A percentile compares a stretch with the other conserved stretches of the same genome.
phyloP scores from a whole-genome alignment of 2,797 vertebrate species.

The Sebastes kiyomatsui region DNA sequence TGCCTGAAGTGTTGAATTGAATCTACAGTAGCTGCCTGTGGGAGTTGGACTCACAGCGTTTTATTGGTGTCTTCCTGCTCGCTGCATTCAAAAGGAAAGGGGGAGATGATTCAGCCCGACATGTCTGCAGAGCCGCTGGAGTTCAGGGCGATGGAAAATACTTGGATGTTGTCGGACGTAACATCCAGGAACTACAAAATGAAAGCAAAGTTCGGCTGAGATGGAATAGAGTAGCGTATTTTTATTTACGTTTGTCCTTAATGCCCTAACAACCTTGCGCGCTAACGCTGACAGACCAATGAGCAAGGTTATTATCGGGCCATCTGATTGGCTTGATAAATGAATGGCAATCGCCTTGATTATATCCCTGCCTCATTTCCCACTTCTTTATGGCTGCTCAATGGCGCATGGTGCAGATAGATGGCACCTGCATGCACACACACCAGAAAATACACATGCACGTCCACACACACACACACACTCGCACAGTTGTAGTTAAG shows the following conservation, averaged over 20 bases:
- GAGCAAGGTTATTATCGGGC: slow-evolving; percentile 22
- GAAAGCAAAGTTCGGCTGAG: background rate
- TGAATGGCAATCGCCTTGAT: slow-evolving; percentile 65
- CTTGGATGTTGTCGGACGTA: background rate
- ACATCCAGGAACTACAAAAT: background rate
- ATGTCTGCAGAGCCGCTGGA: slow-evolving; percentile 20
- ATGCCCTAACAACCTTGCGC: background rate
- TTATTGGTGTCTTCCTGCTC: slow-evolving; percentile 47
- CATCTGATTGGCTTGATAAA: slow-evolving; percentile 69
- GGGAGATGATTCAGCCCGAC: slow-evolving; percentile 43
- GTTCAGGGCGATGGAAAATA: slow-evolving; percentile 1
- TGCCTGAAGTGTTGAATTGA: slow-evolving; percentile 52
- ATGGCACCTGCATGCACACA: slow-evolving; percentile 47
- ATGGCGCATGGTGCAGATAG: slow-evolving; percentile 67
- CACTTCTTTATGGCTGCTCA: slow-evolving; percentile 68
- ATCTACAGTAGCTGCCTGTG: slow-evolving; percentile 52
- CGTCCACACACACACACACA: background rate
- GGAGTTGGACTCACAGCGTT: slow-evolving; percentile 54
- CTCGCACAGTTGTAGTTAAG: slow-evolving; percentile 3
- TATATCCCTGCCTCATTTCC: slow-evolving; percentile 76
- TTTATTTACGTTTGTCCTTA: slow-evolving; percentile 6
- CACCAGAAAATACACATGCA: background rate
- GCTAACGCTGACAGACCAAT: background rate
- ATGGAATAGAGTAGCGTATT: background rate
- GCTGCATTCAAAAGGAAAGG: slow-evolving; percentile 31